A percentile compares a stretch with the other conserved stretches of the same genome.
Evolutionary conservation across 2,888 invertebrate genomes (phyloP).

Genomic region (Melinaea menophilus): DNA sequence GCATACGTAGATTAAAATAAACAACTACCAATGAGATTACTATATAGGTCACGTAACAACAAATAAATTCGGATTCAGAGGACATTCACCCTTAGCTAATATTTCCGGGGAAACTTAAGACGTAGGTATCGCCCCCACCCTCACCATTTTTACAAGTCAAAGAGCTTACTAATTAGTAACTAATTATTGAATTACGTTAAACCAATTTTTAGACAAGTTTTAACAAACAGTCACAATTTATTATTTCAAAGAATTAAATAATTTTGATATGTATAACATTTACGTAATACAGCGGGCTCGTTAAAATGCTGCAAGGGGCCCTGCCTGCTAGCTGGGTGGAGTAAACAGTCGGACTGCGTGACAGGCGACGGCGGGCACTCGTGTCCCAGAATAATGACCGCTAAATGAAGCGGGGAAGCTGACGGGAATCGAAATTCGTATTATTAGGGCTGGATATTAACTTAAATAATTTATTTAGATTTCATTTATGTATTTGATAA

Average conservation of each 20-base stretch:
- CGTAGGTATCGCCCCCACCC: too few species aligned
- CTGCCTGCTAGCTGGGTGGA: neutral
- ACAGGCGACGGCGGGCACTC: conserved; percentile 36
- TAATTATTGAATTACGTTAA: too few species aligned
- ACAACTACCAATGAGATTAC: too few species aligned
- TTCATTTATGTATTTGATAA: conserved; percentile 1
- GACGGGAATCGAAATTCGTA: conserved; percentile 47
- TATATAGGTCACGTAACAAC: too few species aligned
- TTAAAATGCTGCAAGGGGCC: conserved; percentile 6
- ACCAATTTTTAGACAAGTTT: neutral
- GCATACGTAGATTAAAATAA: too few species aligned
- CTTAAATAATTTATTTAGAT: conserved; percentile 23
- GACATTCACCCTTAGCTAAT: too few species aligned
- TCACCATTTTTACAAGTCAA: too few species aligned
- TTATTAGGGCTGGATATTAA: conserved; percentile 2
- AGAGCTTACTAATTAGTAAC: too few species aligned
- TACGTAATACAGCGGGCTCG: neutral
- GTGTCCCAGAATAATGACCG: conserved; percentile 61
- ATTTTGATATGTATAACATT: neutral
- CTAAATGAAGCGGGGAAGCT: conserved; percentile 55
- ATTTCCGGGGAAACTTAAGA: too few species aligned
- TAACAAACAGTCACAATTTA: neutral
- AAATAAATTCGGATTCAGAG: too few species aligned
- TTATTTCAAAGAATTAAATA: neutral
- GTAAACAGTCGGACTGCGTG: conserved; percentile 22